Base-by-base conservation (phyloP, 2,113 vertebrate species). In the Otus sunia region DNA sequence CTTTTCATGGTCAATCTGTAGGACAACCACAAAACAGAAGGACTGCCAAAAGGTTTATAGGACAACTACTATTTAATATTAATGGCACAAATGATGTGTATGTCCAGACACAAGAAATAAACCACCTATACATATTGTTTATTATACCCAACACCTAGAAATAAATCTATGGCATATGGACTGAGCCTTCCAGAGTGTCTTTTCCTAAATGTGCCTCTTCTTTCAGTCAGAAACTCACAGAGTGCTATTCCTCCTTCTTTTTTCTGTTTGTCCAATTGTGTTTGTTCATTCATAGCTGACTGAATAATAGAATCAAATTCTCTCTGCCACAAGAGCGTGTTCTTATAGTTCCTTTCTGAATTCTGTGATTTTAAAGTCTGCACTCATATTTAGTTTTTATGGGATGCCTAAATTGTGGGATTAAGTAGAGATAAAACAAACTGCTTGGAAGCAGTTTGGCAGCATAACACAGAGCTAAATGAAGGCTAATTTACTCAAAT, bases 401-500 rank as follows among this genome's bases (percentile, higher is more conserved):
- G 37, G 45, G 47, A 50, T 74, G 37, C 58, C 82, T 95, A 94
- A 94, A 91, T 66, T 77, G 63, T 5, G 4, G 45, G 83, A 96
- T 86, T 92, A 96, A 67, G 37, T 15, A 81, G 67, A 92, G n/a
- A 67, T 58, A 86, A 90, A 92, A 83, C 16, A 94, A 86, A 88
- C 53, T 77, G 68, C 63, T 86, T 91, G 68, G 63, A 94, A 95
- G 59, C 45, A 77, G 68, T 66, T 71, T 94, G 88, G 91, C 86
- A 92, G 75, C 36, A 45, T n/a, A 71, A 43, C 78, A 66, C 27
- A 92, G n/a, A 59, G 26, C 36, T 86, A 95, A 95, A 93, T 86
- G 67, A 86, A 58, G 49, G 43, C 14, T 94, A 93, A 92, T 94
- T 94, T 93, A 73, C 71, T 88, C 59, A 88, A 82, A 96, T 92